Base-by-base conservation (phyloP, 2,888 invertebrate genomes). In the Rhingia campestris region DNA sequence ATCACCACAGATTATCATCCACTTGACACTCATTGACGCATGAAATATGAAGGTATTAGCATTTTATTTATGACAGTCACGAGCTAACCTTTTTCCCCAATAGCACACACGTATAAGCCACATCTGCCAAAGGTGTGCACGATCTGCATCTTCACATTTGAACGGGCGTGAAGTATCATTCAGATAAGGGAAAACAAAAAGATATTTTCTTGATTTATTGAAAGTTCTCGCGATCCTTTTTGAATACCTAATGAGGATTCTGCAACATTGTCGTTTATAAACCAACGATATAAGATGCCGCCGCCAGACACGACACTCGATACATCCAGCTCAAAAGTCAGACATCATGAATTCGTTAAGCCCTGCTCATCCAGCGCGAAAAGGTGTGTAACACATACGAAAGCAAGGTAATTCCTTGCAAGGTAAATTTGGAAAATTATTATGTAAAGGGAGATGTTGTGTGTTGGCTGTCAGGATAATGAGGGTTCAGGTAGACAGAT, bases 61-160 rank as follows among this genome's bases (percentile, higher is more conserved):
- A 54, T 63, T 53, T 72, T 14, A n/a, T 41, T 35, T 32, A 53
- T 22, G 51, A 72, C 33, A 59, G 33, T 3, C 32, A 51, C 51
- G 2, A 49, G 9, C 9, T 9, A 49, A 22, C 22, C 22, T 22
- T 4, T 12, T 53, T 14, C 12, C 12, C 2, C 33, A 53, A 12
- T 53, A 14, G 4, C 3, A 12, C 35, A 30, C 39, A 14, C 10
- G 32, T 22, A 41, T 41, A 9, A 56, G 37, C 6, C 10, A 33
- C 73, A 73, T 73, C 73, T 73, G 73, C 63, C 33, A 72, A 61
- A 70, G 59, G 59, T 59, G 59, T 59, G 51, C 51, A n/a, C 41
- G 51, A 37, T 53, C 22, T 22, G 47, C 22, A 47, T 47, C 4
- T 49, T 22, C 30, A 10, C 41, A 4, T 9, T 9, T 7, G 3